phyloP scores from a whole-genome alignment of 37 sponge, comb jelly and placozoan species.

The Cliona cf. orientalis region DNA sequence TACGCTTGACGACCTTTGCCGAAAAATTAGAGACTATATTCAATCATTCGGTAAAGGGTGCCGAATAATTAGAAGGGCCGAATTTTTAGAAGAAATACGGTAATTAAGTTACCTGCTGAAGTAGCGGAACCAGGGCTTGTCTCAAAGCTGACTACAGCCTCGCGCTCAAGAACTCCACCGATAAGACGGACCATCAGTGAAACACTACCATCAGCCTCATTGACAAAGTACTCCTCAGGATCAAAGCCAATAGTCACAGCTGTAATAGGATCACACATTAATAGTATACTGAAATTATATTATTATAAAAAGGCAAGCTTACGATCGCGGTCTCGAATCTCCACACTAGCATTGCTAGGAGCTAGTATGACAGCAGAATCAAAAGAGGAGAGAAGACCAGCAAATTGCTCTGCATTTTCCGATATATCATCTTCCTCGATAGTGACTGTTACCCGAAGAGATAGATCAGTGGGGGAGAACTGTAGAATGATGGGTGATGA shows the following conservation, averaged over 20 bases:
- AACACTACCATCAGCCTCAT: slow-evolving; percentile 2
- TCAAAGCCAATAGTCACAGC: slow-evolving; percentile 33
- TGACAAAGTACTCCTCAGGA: not conserved
- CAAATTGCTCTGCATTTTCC: slow-evolving; percentile 7
- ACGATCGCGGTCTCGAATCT: slow-evolving; percentile 15
- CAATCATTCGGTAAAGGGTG: too few species aligned
- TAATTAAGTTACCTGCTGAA: not conserved
- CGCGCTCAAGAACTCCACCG: slow-evolving; percentile 5
- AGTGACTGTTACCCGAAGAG: not conserved
- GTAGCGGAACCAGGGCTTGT: slow-evolving; percentile 18
- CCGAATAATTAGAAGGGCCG: not conserved
- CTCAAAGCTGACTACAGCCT: not conserved
- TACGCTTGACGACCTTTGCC: too few species aligned
- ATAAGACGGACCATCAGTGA: not conserved
- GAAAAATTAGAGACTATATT: too few species aligned
- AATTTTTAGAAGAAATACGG: not conserved
- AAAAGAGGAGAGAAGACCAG: not conserved
- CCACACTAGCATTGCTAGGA: not conserved
- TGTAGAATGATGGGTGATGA: not conserved
- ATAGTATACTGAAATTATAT: not conserved
- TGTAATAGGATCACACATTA: not conserved
- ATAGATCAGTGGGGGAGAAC: not conserved
- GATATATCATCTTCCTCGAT: slow-evolving; percentile 21
- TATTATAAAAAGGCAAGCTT: not conserved
- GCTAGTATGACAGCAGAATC: not conserved